These are phyloP conservation scores for Cephalotes varians DNA, from an alignment of 2,888 invertebrate genomes.

Conservation along the genomic window DNA sequence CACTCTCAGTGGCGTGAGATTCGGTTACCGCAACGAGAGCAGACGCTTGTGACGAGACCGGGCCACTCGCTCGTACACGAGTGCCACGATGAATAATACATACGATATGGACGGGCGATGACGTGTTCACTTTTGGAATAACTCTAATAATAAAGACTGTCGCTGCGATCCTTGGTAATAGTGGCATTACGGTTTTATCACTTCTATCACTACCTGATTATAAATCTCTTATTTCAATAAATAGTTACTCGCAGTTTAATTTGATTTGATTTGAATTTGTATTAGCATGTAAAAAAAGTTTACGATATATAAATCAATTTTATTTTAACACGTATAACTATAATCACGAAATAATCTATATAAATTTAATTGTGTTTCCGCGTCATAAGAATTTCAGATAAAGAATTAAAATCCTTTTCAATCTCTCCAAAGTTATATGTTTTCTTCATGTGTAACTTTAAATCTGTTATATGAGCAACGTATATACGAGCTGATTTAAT, in stretches of 20 bases:
- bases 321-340: neutral
- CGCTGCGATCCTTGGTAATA: neutral
- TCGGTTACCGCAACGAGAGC: slow-evolving; percentile 70
- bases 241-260: neutral
- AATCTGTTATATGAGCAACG: neutral
- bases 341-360: neutral
- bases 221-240: neutral
- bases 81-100: slow-evolving; percentile 72
- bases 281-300: neutral
- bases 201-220: neutral
- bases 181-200: neutral
- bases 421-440: no score
- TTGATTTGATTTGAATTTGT: neutral
- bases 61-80: slow-evolving; percentile 57
- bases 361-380: neutral
- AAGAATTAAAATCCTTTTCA: neutral
- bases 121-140: slow-evolving; percentile 60
- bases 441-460: neutral
- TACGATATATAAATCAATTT: neutral
- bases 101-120: slow-evolving; percentile 61
- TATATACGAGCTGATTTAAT: neutral
- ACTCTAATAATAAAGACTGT: slow-evolving; percentile 45
- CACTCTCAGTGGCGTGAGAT: slow-evolving; percentile 72
- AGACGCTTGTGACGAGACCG: slow-evolving; percentile 61
- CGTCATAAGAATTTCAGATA: neutral